A percentile compares a stretch with the other conserved stretches of the same genome.
Conservation (phyloP, 2,113 vertebrate species). For the Cebus imitator region DNA sequence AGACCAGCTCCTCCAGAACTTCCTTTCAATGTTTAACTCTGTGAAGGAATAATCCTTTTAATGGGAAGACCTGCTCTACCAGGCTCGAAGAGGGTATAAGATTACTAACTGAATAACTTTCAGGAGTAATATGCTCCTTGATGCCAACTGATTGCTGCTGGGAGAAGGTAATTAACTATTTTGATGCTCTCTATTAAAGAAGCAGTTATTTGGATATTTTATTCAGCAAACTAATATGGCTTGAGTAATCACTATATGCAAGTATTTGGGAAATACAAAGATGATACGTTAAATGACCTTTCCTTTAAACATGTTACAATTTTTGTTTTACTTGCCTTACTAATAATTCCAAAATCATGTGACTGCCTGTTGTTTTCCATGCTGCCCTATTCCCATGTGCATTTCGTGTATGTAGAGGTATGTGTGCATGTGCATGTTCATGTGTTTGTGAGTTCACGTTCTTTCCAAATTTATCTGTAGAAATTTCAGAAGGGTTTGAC, state of each 20-base stretch:
- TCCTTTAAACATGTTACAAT: neutral
- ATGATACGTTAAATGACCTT: neutral
- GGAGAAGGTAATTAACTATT: neutral
- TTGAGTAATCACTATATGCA: neutral
- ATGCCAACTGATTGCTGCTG: neutral
- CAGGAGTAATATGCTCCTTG: neutral
- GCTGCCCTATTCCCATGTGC: neutral
- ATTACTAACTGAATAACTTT: conserved; percentile 8
- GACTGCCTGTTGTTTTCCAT: neutral
- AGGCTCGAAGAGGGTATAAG: neutral
- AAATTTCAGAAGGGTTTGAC: neutral
- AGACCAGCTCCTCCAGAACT: neutral
- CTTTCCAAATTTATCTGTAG: neutral
- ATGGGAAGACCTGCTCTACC: neutral
- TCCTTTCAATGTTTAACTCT: conserved; percentile 18
- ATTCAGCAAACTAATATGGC: neutral
- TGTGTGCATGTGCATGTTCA: neutral
- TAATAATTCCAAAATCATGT: neutral
- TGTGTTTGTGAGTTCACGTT: neutral
- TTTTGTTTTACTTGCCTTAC: neutral
- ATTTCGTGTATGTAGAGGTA: neutral
- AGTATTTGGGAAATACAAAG: neutral
- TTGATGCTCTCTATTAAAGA: neutral
- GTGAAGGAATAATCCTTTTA: neutral
- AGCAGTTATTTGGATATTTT: neutral